Evolutionary conservation across 2,888 invertebrate genomes (phyloP).

Genomic region (Listrodromus nycthemerus): DNA sequence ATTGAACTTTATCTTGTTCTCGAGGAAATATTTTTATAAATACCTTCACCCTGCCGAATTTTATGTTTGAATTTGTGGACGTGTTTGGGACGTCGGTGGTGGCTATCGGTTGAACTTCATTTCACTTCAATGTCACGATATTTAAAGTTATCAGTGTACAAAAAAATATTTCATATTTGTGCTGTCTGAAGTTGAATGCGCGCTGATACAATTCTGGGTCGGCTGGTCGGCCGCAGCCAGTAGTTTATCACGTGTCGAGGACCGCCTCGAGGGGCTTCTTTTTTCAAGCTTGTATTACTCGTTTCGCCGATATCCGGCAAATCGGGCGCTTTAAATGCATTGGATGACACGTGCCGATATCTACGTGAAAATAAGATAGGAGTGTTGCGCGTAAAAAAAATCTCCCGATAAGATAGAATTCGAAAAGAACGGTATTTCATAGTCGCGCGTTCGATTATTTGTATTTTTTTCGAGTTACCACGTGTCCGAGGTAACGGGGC

Average conservation of each 20-base stretch:
- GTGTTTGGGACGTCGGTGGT: not conserved
- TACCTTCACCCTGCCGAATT: no score
- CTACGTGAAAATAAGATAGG: not conserved
- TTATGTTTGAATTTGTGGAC: not conserved
- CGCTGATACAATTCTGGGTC: not conserved
- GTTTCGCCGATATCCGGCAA: conserved; percentile 36
- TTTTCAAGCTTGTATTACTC: not conserved
- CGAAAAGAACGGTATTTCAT: not conserved
- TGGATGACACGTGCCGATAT: conserved; percentile 37
- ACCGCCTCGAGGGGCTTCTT: conserved; percentile 34
- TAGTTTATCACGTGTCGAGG: conserved; percentile 16
- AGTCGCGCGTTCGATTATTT: not conserved
- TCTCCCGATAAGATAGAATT: not conserved
- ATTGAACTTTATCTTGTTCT: not conserved
- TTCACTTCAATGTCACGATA: not conserved
- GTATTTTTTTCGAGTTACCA: not conserved
- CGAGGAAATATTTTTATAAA: not conserved
- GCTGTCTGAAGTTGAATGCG: not conserved
- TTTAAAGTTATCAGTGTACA: not conserved
- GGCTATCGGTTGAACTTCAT: not conserved
- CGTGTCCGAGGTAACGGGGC: not conserved
- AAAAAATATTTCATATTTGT: not conserved
- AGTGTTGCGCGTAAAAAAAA: conserved; percentile 9
- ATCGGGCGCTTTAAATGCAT: conserved; percentile 65
- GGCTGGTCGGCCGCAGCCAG: not conserved